Conservation (phyloP, 2,888 invertebrate species). For the Monopis laevigella region DNA sequence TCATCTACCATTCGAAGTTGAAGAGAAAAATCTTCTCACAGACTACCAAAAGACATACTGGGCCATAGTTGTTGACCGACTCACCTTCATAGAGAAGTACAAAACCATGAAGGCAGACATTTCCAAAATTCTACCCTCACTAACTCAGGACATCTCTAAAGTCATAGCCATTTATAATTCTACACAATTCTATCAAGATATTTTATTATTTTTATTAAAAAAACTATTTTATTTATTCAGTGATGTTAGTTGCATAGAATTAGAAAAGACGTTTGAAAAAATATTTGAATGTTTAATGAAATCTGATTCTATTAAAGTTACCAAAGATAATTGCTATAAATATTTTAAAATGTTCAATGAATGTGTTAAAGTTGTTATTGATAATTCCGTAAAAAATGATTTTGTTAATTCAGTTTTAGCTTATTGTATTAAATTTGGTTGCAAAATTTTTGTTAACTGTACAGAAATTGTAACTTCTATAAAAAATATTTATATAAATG, state of each 20-base stretch:
- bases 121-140: slow-evolving; percentile 36
- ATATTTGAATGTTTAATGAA: no score
- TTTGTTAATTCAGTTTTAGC: no score
- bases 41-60: slow-evolving; percentile 50
- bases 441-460: no score
- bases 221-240: slow-evolving; percentile 38
- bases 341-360: no score
- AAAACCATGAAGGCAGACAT: slow-evolving; percentile 29
- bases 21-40: slow-evolving; percentile 27
- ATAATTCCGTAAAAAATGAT: no score
- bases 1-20: slow-evolving; percentile 42
- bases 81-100: slow-evolving; percentile 39
- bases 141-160: slow-evolving; percentile 36
- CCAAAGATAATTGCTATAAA: no score
- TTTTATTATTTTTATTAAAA: slow-evolving; percentile 37
- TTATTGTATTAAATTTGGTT: no score
- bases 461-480: no score
- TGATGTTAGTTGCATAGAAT: slow-evolving; percentile 25
- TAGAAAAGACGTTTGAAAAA: no score
- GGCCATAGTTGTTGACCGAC: slow-evolving; percentile 41
- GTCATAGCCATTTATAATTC: slow-evolving; percentile 37
- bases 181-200: slow-evolving; percentile 32
- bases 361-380: no score
- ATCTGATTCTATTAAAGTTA: no score
- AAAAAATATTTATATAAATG: no score